Evolutionary conservation across 1,140 invertebrate genomes (phyloP).

Genomic region (Drosophila quadrilineata): DNA sequence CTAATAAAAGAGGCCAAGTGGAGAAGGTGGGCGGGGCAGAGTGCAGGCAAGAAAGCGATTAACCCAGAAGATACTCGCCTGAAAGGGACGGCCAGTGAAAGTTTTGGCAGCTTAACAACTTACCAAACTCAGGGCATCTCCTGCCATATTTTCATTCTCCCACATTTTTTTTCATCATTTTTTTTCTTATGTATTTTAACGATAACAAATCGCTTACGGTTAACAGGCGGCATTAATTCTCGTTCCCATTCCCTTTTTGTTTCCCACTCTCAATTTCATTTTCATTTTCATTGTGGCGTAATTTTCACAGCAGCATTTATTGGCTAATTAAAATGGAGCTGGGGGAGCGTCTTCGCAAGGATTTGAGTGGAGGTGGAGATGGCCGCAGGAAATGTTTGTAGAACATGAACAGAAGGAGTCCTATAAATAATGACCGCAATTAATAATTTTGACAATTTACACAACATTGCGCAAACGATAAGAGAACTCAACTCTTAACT

Average conservation of each 20-base stretch:
- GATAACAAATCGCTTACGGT: constrained; percentile 74
- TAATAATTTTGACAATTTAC: constrained; percentile 81
- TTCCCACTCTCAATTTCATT: no score
- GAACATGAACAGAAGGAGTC: constrained; percentile 1
- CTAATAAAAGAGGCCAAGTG: constrained; percentile 50
- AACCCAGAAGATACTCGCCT: constrained; percentile 42
- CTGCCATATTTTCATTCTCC: no score
- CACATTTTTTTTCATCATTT: no score
- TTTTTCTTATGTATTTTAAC: constrained; percentile 59
- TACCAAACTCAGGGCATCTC: no score
- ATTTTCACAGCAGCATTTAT: constrained; percentile 67
- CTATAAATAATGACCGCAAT: constrained; percentile 63
- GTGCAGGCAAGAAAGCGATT: constrained; percentile 69
- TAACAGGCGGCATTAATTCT: constrained; percentile 73
- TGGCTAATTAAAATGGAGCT: constrained; percentile 65
- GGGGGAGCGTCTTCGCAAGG: not conserved
- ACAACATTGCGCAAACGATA: constrained; percentile 65
- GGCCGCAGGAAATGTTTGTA: constrained; percentile 16
- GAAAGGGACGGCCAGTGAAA: constrained; percentile 14
- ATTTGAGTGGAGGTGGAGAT: not conserved
- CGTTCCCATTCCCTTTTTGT: no score
- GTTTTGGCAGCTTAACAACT: constrained; percentile 51
- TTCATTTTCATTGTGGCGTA: constrained; percentile 57
- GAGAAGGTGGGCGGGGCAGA: not conserved
- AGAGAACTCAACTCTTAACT: not conserved